phyloP scores from a whole-genome alignment of 2,797 vertebrate genomes.

The Zenarchopterus dispar region DNA sequence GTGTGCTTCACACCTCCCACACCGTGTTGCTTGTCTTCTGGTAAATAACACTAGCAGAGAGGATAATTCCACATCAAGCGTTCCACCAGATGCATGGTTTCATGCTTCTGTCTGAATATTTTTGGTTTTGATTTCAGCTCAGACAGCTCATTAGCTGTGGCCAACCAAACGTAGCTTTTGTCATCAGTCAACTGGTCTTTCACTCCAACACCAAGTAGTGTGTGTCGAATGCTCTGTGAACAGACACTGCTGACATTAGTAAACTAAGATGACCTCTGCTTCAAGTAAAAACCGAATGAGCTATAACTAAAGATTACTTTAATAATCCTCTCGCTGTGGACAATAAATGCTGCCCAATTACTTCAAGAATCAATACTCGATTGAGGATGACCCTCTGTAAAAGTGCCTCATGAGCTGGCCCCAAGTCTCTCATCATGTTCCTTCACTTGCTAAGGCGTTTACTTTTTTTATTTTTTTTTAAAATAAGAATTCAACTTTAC shows the following conservation, averaged over 20 bases:
- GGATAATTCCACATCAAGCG: slow-evolving; percentile 51
- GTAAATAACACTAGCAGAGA: slow-evolving; percentile 66
- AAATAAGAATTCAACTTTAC: slow-evolving; percentile 33
- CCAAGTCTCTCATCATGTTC: slow-evolving; percentile 2
- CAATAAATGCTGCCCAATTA: background rate
- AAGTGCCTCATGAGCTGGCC: background rate
- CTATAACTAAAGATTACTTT: background rate
- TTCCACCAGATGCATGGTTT: slow-evolving; percentile 38
- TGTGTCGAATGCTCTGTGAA: slow-evolving; percentile 5
- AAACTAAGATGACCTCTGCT: slow-evolving; percentile 4
- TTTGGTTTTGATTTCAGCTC: slow-evolving; percentile 31
- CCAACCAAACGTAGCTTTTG: slow-evolving; percentile 40
- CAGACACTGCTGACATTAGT: background rate
- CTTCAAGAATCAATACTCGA: slow-evolving; percentile 15
- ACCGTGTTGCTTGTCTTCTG: slow-evolving; percentile 49
- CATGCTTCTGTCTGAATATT: slow-evolving; percentile 20
- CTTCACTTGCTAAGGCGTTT: too few species aligned
- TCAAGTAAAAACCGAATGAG: slow-evolving; percentile 8
- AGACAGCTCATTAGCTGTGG: slow-evolving; percentile 57
- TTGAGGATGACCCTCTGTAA: slow-evolving; percentile 6
- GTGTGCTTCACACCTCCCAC: slow-evolving; percentile 74
- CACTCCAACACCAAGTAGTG: slow-evolving; percentile 14
- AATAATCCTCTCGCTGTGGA: background rate
- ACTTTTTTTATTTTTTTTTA: background rate
- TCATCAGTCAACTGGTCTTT: slow-evolving; percentile 27